A percentile compares a stretch with the other conserved stretches of the same genome.
phyloP scores from a whole-genome alignment of 2,113 vertebrate genomes.

The Pygoscelis antarcticus region DNA sequence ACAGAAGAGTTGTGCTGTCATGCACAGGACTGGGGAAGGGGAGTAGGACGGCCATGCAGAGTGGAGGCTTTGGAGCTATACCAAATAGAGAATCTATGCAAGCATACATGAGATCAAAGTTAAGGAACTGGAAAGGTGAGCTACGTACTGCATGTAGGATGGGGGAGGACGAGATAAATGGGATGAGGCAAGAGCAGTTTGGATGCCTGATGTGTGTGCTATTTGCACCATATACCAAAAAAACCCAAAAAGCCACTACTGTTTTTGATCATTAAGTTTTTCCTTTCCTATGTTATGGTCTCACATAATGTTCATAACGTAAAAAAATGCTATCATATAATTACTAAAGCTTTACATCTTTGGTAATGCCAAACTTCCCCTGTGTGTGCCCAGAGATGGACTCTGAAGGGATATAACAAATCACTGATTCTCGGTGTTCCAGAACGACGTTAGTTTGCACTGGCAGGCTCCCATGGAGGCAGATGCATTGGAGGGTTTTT shows the following conservation, averaged over 20 bases:
- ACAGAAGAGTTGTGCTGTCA: neutral
- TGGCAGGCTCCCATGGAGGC: neutral
- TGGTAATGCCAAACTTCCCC: neutral
- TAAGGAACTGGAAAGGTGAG: neutral
- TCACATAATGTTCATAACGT: neutral
- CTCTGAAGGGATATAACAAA: neutral
- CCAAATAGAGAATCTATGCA: neutral
- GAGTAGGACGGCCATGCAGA: neutral
- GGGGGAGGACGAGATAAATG: neutral
- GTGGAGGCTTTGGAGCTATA: neutral
- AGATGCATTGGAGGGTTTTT: neutral
- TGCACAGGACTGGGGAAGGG: neutral
- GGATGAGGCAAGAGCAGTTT: neutral
- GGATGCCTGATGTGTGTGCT: neutral
- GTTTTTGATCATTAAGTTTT: neutral
- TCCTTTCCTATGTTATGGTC: neutral
- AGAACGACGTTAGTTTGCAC: neutral
- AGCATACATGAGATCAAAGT: neutral
- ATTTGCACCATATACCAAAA: neutral
- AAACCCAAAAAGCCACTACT: neutral
- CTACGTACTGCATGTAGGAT: neutral
- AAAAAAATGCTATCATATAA: neutral
- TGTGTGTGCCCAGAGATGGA: neutral
- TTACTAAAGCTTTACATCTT: neutral
- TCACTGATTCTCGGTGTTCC: neutral